A percentile compares a stretch with the other conserved stretches of the same genome.
Conservation (phyloP, 2,888 invertebrate genomes). For the Orthosia cruda region DNA sequence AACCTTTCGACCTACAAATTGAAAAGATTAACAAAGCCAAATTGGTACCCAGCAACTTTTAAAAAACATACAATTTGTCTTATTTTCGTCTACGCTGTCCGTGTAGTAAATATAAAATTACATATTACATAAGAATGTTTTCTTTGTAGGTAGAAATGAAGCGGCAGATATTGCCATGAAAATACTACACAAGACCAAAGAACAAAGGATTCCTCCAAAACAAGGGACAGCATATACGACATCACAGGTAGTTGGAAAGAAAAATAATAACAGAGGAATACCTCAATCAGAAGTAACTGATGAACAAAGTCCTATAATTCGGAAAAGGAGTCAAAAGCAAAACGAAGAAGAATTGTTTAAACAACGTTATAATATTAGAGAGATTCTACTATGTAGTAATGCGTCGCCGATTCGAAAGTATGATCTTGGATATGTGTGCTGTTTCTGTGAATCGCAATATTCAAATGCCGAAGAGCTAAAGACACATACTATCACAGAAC, state of each 20-base stretch:
- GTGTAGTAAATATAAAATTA: constrained; percentile 11
- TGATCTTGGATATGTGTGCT: constrained; percentile 78
- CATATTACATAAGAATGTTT: constrained; percentile 39
- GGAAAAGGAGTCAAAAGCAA: constrained; percentile 39
- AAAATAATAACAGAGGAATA: not conserved
- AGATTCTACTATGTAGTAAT: constrained; percentile 77
- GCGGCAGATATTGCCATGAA: constrained; percentile 50
- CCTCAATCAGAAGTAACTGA: not conserved
- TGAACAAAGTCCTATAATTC: not conserved
- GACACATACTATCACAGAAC: constrained; percentile 73
- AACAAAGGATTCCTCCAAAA: constrained; percentile 9
- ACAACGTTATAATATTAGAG: constrained; percentile 72
- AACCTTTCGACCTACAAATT: constrained; percentile 22
- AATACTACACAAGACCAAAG: constrained; percentile 33
- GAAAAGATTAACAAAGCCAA: not conserved
- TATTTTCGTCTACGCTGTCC: not conserved
- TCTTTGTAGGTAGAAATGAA: constrained; percentile 60
- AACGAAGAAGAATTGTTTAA: constrained; percentile 52
- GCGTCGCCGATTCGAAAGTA: constrained; percentile 80
- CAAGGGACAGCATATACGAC: not conserved
- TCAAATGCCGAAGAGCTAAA: constrained; percentile 76
- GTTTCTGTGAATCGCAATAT: constrained; percentile 75
- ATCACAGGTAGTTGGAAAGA: constrained; percentile 11
- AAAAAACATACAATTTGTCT: too few species aligned
- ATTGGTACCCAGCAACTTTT: too few species aligned